Evolutionary conservation across 2,888 invertebrate genomes (phyloP), one percentile per base, ranked within the genome.

Genomic region (Synanthedon andrenaeformis): DNA sequence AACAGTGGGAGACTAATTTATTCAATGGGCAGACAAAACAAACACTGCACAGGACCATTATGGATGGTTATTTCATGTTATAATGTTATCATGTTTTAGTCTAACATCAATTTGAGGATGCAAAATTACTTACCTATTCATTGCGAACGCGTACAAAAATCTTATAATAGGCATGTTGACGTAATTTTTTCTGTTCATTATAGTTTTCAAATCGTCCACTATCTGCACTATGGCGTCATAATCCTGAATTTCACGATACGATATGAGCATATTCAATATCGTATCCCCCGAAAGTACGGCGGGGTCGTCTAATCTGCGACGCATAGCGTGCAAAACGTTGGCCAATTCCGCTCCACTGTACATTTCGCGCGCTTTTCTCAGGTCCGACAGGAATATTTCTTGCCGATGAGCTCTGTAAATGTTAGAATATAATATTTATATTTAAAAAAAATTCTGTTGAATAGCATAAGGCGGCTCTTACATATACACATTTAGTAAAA

Each of bases 151-250:
- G 80, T 98, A 98, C 64, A 97, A 90, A 78, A 95, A 96, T 76
- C 94, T 92, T 70, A 99, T 97, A 59, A 96, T 94, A 13, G 95
- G 94, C 57, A 96, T 96, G 70, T 95, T 94, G 41, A 96, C 92
- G 74, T 95, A 95, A 75, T 95, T 95, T 71, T 93, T 93, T 58
- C 95, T 92, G 65, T 94, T 95, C 62, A 97, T 96, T 58, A 98
- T 92, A 2, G 95, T 94, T 72, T 93, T 93, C 59, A 99, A 82
- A 74, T 98, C 98, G 71, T 97, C 97, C 0, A 99, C 96, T 49
- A 99, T 89, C 65, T 96, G 95, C 17, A 99, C 98, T 93, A 99
- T 99, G 0, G 97, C 95, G 79, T 98, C 97, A 71, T 98, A 98
- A 74, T 97, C 97, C 90, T 96, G 96, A 61, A 96, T 94, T 76